These are phyloP conservation scores for Microcebus lehilahytsara DNA, from an alignment of 2,113 vertebrate genomes.

Conservation along the genomic window DNA sequence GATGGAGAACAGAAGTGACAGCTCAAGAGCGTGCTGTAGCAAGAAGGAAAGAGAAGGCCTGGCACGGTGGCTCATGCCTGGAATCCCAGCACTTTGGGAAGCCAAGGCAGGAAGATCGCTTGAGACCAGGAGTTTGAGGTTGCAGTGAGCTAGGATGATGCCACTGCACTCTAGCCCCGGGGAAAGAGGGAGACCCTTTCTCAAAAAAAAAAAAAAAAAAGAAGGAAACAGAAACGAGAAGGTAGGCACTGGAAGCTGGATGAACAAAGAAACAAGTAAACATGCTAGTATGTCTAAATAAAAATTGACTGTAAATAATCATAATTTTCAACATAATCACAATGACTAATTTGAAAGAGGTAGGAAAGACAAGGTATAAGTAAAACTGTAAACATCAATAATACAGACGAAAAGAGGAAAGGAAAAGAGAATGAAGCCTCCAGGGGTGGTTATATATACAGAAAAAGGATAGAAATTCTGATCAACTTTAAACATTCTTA, in stretches of 20 bases:
- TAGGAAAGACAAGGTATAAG: neutral
- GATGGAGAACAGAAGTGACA: neutral
- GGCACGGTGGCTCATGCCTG: no score
- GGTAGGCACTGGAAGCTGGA: neutral
- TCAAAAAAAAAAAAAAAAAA: neutral
- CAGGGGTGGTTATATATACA: neutral
- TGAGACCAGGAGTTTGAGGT: no score
- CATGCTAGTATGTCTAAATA: neutral
- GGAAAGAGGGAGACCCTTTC: no score
- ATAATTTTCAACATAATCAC: neutral
- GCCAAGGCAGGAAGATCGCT: no score
- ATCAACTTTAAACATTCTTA: neutral
- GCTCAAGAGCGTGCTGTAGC: neutral
- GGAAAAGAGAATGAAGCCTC: neutral
- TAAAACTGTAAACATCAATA: neutral
- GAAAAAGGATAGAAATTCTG: neutral
- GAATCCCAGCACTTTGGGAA: no score
- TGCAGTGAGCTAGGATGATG: no score
- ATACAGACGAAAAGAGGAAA: neutral
- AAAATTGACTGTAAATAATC: neutral
- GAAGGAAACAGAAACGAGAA: neutral
- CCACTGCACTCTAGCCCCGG: no score
- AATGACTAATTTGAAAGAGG: neutral
- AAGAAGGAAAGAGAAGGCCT: no score
- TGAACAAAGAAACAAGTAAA: neutral